phyloP scores from a whole-genome alignment of 2,888 invertebrate species.

The Spilosoma lubricipeda region DNA sequence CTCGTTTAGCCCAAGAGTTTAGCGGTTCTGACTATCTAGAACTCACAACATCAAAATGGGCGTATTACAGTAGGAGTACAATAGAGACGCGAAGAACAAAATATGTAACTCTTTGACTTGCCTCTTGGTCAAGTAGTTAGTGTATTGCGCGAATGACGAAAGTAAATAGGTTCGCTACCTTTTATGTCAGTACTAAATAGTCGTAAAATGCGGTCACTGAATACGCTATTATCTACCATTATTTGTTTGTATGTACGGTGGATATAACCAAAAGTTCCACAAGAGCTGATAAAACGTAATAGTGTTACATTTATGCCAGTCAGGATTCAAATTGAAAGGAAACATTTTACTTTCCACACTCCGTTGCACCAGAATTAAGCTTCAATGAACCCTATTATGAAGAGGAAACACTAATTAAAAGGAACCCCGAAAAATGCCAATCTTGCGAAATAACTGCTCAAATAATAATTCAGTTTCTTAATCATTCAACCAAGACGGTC shows the following conservation, averaged over 20 bases:
- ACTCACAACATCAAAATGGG: too few relatives aligned
- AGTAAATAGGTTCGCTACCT: too few relatives aligned
- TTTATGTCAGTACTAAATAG: too few relatives aligned
- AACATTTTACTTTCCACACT: neutral
- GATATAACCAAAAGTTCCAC: too few relatives aligned
- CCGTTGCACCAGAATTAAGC: neutral
- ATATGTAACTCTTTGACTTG: neutral
- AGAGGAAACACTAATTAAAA: constrained; percentile 24
- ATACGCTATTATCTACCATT: too few relatives aligned
- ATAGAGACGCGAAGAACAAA: neutral
- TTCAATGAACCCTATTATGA: constrained; percentile 22
- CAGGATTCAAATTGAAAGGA: too few relatives aligned
- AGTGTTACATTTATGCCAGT: neutral
- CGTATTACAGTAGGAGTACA: neutral
- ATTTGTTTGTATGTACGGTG: too few relatives aligned
- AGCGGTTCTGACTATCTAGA: too few relatives aligned
- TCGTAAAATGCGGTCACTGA: too few relatives aligned
- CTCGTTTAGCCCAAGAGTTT: too few relatives aligned
- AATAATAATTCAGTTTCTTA: constrained; percentile 40
- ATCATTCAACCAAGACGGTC: constrained; percentile 38
- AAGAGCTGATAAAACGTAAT: neutral
- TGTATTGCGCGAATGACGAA: too few relatives aligned
- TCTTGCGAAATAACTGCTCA: constrained; percentile 21
- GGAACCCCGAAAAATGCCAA: constrained; percentile 13
- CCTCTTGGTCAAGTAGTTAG: too few relatives aligned